Evolutionary conservation across 2,797 vertebrate genomes (phyloP).

Genomic region (Etheostoma nigrum): DNA sequence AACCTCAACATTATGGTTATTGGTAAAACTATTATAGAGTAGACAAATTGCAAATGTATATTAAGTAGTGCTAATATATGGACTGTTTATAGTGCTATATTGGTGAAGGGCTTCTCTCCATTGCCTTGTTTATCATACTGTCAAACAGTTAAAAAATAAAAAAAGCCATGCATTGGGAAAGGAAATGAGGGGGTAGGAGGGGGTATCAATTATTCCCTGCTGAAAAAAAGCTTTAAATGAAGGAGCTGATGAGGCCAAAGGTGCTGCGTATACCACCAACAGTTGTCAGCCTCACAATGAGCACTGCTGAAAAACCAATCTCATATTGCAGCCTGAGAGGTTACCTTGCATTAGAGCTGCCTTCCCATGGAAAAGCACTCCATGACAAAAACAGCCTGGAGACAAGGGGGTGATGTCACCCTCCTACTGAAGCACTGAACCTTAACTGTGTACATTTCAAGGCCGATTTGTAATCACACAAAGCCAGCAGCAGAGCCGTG

Average conservation of each 20-base stretch:
- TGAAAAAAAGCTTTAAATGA: conserved; percentile 75
- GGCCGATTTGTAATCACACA: conserved; percentile 78
- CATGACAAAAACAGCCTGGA: conserved; percentile 73
- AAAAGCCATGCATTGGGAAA: conserved; percentile 59
- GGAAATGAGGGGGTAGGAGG: conserved; percentile 70
- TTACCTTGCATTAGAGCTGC: conserved; percentile 79
- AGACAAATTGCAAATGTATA: conserved; percentile 14
- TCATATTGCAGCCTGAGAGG: conserved; percentile 84
- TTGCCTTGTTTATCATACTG: conserved; percentile 73
- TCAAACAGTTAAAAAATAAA: conserved; percentile 43
- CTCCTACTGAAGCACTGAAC: conserved; percentile 74
- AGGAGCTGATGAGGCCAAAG: conserved; percentile 81
- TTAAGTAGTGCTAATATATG: conserved; percentile 25
- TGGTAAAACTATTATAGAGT: conserved; percentile 5
- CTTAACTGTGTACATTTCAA: conserved; percentile 81
- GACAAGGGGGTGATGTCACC: conserved; percentile 82
- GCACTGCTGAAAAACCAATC: conserved; percentile 81
- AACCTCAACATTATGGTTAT: conserved; percentile 2
- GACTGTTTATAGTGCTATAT: conserved; percentile 38
- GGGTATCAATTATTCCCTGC: conserved; percentile 77
- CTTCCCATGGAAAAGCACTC: conserved; percentile 74
- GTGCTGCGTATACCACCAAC: conserved; percentile 84
- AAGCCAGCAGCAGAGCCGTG: conserved; percentile 57
- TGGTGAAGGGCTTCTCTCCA: conserved; percentile 48
- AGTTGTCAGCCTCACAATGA: conserved; percentile 87